phyloP scores from a whole-genome alignment of 2,113 vertebrate species.

The Pterocles burchelli region DNA sequence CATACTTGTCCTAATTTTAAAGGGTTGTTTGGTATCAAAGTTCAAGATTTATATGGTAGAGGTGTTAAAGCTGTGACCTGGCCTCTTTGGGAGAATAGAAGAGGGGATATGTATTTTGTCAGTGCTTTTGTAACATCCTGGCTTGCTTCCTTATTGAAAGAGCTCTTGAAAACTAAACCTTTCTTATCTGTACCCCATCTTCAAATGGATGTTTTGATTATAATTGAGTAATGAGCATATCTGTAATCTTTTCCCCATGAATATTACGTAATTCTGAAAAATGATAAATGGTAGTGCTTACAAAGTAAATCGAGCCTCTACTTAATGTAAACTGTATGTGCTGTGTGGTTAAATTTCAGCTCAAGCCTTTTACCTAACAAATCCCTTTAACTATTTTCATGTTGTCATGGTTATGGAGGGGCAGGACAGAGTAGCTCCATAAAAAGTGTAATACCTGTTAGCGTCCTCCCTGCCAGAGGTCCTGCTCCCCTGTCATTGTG shows the following conservation, averaged over 20 bases:
- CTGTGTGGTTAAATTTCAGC: neutral
- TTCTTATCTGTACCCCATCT: neutral
- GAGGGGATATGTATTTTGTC: neutral
- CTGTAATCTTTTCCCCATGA: neutral
- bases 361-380: neutral
- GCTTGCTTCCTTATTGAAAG: neutral
- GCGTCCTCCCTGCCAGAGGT: neutral
- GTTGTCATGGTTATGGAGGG: conserved; percentile 1
- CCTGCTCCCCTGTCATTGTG: neutral
- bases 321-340: neutral
- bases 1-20: neutral
- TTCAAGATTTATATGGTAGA: neutral
- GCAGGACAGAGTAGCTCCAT: neutral
- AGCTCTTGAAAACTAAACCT: neutral
- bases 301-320: neutral
- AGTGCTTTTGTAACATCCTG: neutral
- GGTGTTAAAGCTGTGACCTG: neutral
- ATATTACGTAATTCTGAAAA: neutral
- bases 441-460: neutral
- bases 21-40: neutral
- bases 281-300: neutral
- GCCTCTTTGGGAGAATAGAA: neutral
- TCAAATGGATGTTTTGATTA: neutral
- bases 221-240: neutral
- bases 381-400: neutral